Base-by-base conservation (phyloP, 2,797 vertebrate genomes). In the Sebastes reedi region DNA sequence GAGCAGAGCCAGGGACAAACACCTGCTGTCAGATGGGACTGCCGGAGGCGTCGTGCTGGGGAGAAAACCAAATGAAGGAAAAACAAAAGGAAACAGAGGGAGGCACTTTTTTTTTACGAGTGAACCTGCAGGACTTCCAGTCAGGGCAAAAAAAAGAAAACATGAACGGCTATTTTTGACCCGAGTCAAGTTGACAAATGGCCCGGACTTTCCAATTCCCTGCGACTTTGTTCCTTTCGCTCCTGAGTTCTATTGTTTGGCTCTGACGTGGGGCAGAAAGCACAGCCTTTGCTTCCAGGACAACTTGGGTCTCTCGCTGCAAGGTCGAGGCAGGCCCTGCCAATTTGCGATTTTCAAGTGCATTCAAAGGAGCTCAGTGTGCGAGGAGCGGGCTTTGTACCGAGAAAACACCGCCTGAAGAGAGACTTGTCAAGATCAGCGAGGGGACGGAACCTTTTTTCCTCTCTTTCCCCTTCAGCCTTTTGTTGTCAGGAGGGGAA, bases 371-470 rank as follows among this genome's bases (percentile, higher is more conserved):
- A 84, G 71, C 29, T 62, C 24, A 25, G 71, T 58, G 67, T 65
- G 61, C 5, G 24, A 75, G 50, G 39, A 64, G 12, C 2, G 7
- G 13, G 50, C 72, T 90, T 82, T 86, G 62, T 74, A 76, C 67
- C 29, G 46, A 74, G 66, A 84, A 60, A 72, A 76, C 7, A 11
- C n/a, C 7, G 29, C 82, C 80, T 83, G 75, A 88, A 52, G 30
- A 86, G 72, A 89, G 76, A 69, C 80, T 75, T 79, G 89, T 92
- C 79, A 85, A 76, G 83, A 89, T 83, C 77, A 78, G 78, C 79
- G 56, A 76, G 58, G 75, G 65, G 75, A 84, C 16, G 2, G 11
- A 36, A 56, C 59, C 60, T 50, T 75, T 68, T 82, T 67, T 24
- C 58, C 70, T 85, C 79, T 74, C 29, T 12, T 46, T 67, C 58